Evolutionary conservation across 2,113 vertebrate species (phyloP).

Genomic region (Bagarius yarrelli): DNA sequence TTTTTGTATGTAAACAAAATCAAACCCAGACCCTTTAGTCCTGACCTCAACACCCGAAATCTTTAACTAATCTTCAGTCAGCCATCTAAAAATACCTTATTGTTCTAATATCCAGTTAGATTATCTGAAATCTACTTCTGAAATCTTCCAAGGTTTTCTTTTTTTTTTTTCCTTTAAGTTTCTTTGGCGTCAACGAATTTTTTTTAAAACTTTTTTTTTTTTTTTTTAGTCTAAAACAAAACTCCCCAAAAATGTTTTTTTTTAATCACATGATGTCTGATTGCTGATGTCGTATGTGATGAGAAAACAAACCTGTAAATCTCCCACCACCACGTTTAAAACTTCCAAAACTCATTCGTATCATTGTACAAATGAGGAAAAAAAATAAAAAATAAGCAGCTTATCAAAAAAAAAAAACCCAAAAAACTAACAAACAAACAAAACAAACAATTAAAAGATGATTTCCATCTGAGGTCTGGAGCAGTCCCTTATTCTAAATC

Average conservation of each 20-base stretch:
- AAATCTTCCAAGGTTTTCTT: not conserved
- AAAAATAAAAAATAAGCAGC: not conserved
- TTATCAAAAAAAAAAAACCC: not conserved
- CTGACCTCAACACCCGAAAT: not conserved
- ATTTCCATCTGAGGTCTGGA: not conserved
- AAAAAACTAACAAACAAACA: not conserved
- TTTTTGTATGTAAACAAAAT: slow-evolving; percentile 67
- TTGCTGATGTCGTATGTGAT: slow-evolving; percentile 6
- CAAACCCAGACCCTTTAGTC: slow-evolving; percentile 47
- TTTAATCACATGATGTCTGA: slow-evolving; percentile 12
- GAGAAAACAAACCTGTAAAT: not conserved
- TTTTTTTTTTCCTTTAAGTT: slow-evolving; percentile 58
- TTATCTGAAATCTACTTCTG: not conserved
- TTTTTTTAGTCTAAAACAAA: slow-evolving; percentile 29
- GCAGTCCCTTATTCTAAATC: not conserved
- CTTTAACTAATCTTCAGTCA: not conserved
- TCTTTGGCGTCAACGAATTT: slow-evolving; percentile 73
- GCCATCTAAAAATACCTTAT: not conserved
- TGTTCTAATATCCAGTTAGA: not conserved
- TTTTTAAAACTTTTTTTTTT: not conserved
- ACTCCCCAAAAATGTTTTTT: slow-evolving; percentile 38
- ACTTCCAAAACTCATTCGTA: not conserved
- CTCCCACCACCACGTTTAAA: slow-evolving; percentile 4
- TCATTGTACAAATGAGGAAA: not conserved
- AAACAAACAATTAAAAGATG: not conserved